Evolutionary conservation across 2,113 vertebrate genomes (phyloP).

Genomic region (Ascaphus truei): DNA sequence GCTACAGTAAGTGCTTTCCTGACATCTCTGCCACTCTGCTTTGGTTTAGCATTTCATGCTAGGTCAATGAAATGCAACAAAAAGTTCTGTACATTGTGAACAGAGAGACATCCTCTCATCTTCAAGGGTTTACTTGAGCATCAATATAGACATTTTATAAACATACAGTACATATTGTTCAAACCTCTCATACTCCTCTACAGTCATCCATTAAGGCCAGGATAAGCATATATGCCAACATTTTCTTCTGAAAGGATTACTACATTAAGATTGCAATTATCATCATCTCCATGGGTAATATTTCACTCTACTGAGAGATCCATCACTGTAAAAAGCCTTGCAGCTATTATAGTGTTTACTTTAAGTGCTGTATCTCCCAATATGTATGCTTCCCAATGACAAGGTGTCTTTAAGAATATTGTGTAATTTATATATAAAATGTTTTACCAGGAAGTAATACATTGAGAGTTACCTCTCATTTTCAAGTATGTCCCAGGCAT

Average conservation of each 20-base stretch:
- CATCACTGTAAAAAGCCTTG: not conserved
- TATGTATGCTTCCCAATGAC: not conserved
- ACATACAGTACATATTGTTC: not conserved
- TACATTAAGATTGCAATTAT: conserved; percentile 7
- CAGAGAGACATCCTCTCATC: no score
- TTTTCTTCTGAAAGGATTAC: not conserved
- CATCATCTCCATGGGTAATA: not conserved
- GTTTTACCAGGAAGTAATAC: no score
- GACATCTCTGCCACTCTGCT: no score
- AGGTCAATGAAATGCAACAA: no score
- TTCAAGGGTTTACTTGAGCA: not conserved
- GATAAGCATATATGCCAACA: not conserved
- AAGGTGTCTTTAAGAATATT: not conserved
- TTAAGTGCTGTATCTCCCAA: not conserved
- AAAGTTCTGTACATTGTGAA: no score
- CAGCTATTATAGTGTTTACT: not conserved
- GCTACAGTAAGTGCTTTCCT: no score
- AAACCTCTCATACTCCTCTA: not conserved
- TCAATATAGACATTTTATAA: not conserved
- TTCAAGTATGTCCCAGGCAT: no score
- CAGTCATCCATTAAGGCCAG: not conserved
- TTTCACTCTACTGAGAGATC: not conserved
- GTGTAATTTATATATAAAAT: not conserved
- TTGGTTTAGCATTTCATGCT: no score
- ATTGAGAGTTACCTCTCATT: no score